Conservation (phyloP, 2,888 invertebrate species). For the Brenthis ino region DNA sequence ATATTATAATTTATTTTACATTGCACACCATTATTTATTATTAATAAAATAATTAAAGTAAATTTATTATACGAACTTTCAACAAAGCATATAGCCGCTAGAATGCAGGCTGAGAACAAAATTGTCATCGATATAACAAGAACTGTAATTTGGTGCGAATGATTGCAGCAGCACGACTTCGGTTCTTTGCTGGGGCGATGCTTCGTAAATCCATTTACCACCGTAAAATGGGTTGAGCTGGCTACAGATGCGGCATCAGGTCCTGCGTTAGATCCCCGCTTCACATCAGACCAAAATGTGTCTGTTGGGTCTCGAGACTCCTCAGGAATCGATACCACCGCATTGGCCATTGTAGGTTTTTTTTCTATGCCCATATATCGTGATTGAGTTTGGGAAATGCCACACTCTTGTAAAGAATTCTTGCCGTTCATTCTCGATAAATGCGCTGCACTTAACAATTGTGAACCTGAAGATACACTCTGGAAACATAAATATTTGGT, state of each 20-base stretch:
- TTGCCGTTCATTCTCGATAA: conserved; percentile 81
- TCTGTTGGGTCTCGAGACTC: conserved; percentile 66
- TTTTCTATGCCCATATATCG: conserved; percentile 60
- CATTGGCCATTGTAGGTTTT: conserved; percentile 57
- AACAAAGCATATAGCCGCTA: conserved; percentile 90
- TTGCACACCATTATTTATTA: no score
- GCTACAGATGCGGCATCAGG: conserved; percentile 88
- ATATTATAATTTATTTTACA: no score
- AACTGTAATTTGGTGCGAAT: conserved; percentile 90
- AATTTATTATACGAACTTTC: conserved; percentile 86
- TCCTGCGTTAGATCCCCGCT: conserved; percentile 73
- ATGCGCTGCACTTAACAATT: conserved; percentile 90
- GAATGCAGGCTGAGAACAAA: conserved; percentile 89
- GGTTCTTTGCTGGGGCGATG: conserved; percentile 83
- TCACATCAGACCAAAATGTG: conserved; percentile 75
- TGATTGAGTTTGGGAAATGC: conserved; percentile 59
- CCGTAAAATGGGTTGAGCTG: conserved; percentile 93
- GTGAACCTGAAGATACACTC: conserved; percentile 91
- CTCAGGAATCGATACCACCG: conserved; percentile 72
- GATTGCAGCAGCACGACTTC: conserved; percentile 87
- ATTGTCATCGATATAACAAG: conserved; percentile 92
- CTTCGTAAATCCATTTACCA: conserved; percentile 89
- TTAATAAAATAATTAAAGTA: not conserved
- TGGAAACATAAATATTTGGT: conserved; percentile 63
- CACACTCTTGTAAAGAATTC: conserved; percentile 60